Evolutionary conservation across 2,113 vertebrate genomes (phyloP).

Genomic region (Arothron firmamentum): DNA sequence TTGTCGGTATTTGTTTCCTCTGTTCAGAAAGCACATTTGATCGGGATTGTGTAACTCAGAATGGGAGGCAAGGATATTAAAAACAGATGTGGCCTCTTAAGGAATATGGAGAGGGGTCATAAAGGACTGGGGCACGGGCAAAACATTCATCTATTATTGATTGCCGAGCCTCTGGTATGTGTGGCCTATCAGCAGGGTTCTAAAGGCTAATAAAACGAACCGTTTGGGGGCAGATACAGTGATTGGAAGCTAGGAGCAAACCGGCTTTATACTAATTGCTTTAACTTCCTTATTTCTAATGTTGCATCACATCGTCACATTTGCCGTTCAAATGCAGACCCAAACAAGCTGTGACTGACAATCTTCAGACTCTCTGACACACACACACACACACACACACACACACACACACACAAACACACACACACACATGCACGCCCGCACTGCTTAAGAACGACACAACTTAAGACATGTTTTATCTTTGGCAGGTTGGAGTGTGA

Average conservation of each 20-base stretch:
- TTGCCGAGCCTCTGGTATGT: constrained; percentile 75
- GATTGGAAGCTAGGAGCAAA: constrained; percentile 1
- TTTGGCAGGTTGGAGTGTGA: constrained; percentile 58
- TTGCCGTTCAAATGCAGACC: constrained; percentile 1
- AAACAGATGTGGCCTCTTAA: constrained; percentile 80
- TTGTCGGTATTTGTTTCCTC: constrained; percentile 56
- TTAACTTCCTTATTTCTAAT: constrained; percentile 10
- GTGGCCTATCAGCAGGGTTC: constrained; percentile 66
- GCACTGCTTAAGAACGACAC: constrained; percentile 39
- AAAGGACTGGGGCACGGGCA: constrained; percentile 33
- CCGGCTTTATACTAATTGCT: not conserved
- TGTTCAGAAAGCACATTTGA: constrained; percentile 56
- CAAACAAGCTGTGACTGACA: constrained; percentile 4
- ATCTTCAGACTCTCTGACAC: constrained; percentile 5
- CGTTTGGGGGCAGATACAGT: constrained; percentile 18
- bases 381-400: constrained; percentile 6
- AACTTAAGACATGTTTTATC: constrained; percentile 57
- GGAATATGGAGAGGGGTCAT: constrained; percentile 28
- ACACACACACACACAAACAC: too few relatives aligned
- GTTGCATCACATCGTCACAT: constrained; percentile 6
- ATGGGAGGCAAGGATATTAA: constrained; percentile 72
- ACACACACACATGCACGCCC: not conserved
- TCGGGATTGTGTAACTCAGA: constrained; percentile 70
- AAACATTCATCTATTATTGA: constrained; percentile 74
- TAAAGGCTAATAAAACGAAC: constrained; percentile 55